Evolutionary conservation across 2,797 vertebrate genomes (phyloP).

Genomic region (Peromyscus aztecus): DNA sequence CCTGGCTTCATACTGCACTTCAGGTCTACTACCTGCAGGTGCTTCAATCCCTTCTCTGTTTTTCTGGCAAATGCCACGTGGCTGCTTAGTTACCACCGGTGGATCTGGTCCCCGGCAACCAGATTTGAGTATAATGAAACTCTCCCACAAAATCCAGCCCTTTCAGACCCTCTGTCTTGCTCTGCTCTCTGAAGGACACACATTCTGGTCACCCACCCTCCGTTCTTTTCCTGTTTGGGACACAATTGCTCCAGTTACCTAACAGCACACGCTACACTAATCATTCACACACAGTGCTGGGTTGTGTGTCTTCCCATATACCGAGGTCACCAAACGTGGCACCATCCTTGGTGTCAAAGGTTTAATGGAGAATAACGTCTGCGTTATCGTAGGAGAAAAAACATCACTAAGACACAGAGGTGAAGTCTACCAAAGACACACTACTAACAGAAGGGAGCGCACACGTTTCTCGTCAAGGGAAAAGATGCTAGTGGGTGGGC

Average conservation of each 20-base stretch:
- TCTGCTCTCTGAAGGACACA: neutral
- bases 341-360: neutral
- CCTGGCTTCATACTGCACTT: neutral
- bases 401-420: rapidly evolving
- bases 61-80: rapidly evolving
- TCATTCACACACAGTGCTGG: rapidly evolving
- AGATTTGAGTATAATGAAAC: neutral
- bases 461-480: rapidly evolving
- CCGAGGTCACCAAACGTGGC: neutral
- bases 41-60: neutral
- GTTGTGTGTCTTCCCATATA: rapidly evolving
- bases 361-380: rapidly evolving
- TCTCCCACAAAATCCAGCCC: rapidly evolving
- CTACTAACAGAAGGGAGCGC: neutral
- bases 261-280: neutral
- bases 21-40: rapidly evolving
- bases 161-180: neutral
- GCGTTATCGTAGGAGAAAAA: rapidly evolving
- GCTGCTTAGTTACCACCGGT: neutral
- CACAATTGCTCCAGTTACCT: neutral
- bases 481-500: rapidly evolving
- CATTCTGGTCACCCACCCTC: rapidly evolving
- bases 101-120: neutral
- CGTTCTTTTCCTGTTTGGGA: rapidly evolving
- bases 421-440: rapidly evolving